Evolutionary conservation across 2,888 invertebrate species (phyloP), one percentile per base, ranked within the genome.

Genomic region (Spodoptera littoralis): DNA sequence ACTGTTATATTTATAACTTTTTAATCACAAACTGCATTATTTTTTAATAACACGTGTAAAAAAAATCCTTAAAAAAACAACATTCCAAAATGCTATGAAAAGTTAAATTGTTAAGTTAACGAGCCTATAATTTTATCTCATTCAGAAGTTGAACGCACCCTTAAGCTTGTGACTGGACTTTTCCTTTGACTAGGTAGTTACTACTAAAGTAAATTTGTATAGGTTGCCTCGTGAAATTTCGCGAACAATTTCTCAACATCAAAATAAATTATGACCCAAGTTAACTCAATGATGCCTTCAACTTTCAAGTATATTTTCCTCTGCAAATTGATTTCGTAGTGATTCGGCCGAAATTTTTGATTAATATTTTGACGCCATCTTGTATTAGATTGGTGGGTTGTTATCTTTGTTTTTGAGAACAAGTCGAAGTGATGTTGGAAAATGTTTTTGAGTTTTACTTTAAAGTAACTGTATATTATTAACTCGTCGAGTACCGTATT

Each of bases 81-180:
- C 50, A 60, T 68, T 60, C 18, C 48, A 51, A 45, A 68, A 52
- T 42, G 49, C 63, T 45, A 18, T 46, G 49, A 52, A 57, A 69
- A 47, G 60, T 66, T 57, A 72, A 72, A 68, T 60, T 58, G 51
- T 61, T 49, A 48, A 61, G 57, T 68, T 76, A 77, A 79, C 70
- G 79, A 77, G 67, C 61, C 67, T 65, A 56, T 76, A 65, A 77
- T 79, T 73, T 65, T 73, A 68, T 77, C 73, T 77, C 46, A 60
- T 66, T 72, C 69, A 53, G 12, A 76, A 77, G 67, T 73, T 62
- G 51, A 67, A 57, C 70, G 56, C 64, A 59, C 55, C 65, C 68
- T 46, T 22, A 11, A 6, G 18, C 11, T 47, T 11, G 52, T 68
- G 71, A 77, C 60, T 71, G 50, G 41, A 49, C 64, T 75, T 74